phyloP scores from a whole-genome alignment of 1,140 invertebrate genomes.

The Paralvinella palmiformis region DNA sequence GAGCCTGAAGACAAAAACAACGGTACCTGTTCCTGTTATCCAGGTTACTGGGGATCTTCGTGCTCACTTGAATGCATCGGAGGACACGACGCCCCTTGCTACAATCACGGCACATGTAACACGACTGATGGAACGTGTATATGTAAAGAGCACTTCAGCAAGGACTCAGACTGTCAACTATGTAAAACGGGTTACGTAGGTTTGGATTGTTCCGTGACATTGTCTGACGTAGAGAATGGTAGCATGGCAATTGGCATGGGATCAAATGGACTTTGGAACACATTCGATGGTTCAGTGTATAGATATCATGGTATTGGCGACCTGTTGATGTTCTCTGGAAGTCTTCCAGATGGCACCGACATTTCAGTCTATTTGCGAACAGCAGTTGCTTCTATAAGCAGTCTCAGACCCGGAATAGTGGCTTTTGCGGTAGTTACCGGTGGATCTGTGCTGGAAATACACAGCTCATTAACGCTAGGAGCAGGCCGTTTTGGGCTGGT shows the following conservation, averaged over 20 bases:
- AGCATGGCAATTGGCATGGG: not conserved
- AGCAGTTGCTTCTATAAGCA: conserved; percentile 7
- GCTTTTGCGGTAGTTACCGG: conserved; percentile 15
- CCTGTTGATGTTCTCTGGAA: conserved; percentile 17
- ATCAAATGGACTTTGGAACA: conserved; percentile 22
- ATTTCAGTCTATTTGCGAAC: conserved; percentile 8
- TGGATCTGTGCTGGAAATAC: conserved; percentile 13
- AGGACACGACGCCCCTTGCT: conserved; percentile 22
- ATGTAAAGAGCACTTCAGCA: conserved; percentile 18
- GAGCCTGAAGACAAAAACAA: conserved; percentile 9
- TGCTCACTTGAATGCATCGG: conserved; percentile 27
- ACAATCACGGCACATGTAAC: conserved; percentile 26
- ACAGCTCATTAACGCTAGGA: too few species aligned
- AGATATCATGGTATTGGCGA: conserved; percentile 25
- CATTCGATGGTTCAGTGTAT: conserved; percentile 27
- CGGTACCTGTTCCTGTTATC: conserved; percentile 24
- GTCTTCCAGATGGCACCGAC: not conserved
- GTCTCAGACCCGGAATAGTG: conserved; percentile 8
- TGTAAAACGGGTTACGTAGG: conserved; percentile 26
- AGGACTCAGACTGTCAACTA: conserved; percentile 18
- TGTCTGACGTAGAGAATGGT: conserved; percentile 3
- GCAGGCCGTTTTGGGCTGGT: too few species aligned
- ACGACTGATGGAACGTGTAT: conserved; percentile 20
- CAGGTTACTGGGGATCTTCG: conserved; percentile 28
- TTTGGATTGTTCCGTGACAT: conserved; percentile 26